These are phyloP conservation scores for Coelopa pilipes DNA, from an alignment of 2,888 invertebrate species.

Conservation along the genomic window DNA sequence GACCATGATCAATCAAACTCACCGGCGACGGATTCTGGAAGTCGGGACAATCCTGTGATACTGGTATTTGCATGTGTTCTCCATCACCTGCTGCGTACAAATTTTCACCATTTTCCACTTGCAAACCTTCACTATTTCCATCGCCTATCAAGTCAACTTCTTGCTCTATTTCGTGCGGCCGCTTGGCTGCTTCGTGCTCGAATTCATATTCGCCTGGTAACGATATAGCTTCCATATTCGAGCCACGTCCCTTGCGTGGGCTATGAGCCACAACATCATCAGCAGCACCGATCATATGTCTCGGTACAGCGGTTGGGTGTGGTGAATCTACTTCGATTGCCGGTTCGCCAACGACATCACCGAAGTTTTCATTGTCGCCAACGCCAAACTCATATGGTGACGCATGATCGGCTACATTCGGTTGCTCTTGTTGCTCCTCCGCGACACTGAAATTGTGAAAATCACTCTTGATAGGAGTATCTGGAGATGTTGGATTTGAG, in stretches of 20 bases:
- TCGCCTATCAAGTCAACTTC: slow-evolving; percentile 50
- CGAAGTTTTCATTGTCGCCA: slow-evolving; percentile 6
- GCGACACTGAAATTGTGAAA: slow-evolving; percentile 38
- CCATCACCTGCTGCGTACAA: not conserved
- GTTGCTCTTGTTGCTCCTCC: not conserved
- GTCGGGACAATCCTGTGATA: slow-evolving; percentile 37
- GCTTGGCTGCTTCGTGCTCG: slow-evolving; percentile 60
- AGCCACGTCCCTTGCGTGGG: slow-evolving; percentile 73
- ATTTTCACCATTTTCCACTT: slow-evolving; percentile 32
- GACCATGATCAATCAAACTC: slow-evolving; percentile 54
- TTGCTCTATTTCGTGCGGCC: slow-evolving; percentile 62
- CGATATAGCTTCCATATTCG: slow-evolving; percentile 61
- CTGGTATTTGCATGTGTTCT: slow-evolving; percentile 29
- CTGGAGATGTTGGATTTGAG: slow-evolving; percentile 71
- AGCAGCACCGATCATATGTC: slow-evolving; percentile 29
- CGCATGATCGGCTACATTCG: slow-evolving; percentile 29
- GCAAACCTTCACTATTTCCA: slow-evolving; percentile 38
- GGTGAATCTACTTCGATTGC: slow-evolving; percentile 33
- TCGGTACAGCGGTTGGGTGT: slow-evolving; percentile 36
- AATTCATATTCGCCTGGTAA: slow-evolving; percentile 63
- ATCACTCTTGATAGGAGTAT: slow-evolving; percentile 28
- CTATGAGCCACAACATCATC: slow-evolving; percentile 74
- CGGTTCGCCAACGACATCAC: slow-evolving; percentile 40
- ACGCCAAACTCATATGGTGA: slow-evolving; percentile 21
- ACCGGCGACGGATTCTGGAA: slow-evolving; percentile 39